phyloP scores from a whole-genome alignment of 2,888 invertebrate genomes.

The Troides aeacus region DNA sequence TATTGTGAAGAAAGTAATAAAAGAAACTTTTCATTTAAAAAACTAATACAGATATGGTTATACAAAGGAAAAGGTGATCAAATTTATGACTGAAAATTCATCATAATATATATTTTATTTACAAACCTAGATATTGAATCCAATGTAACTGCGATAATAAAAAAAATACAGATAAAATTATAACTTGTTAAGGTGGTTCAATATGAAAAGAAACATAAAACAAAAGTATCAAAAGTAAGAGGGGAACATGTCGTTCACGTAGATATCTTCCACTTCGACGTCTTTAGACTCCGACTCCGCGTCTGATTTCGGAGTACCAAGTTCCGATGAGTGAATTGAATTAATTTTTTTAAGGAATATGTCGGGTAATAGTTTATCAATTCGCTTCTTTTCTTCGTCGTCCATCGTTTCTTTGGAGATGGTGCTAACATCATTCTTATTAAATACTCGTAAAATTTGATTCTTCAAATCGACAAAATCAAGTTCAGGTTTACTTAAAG shows the following conservation, averaged over 20 bases:
- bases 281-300: slow-evolving; percentile 48
- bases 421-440: slow-evolving; percentile 40
- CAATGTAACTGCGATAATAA: no score
- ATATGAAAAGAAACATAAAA: no score
- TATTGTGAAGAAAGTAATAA: no score
- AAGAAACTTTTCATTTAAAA: no score
- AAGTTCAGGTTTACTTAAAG: background rate
- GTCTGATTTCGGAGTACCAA: slow-evolving; percentile 50
- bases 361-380: slow-evolving; percentile 39
- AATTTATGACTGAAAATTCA: no score
- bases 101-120: no score
- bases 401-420: slow-evolving; percentile 43
- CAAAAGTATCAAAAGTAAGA: slow-evolving; percentile 35
- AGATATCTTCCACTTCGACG: slow-evolving; percentile 36
- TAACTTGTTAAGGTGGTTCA: no score
- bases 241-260: slow-evolving; percentile 45
- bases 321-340: slow-evolving; percentile 59
- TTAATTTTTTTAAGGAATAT: slow-evolving; percentile 50
- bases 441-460: background rate
- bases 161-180: no score
- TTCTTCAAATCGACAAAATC: background rate
- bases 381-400: slow-evolving; percentile 34
- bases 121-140: no score
- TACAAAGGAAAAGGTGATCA: no score
- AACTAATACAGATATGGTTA: no score